These are phyloP conservation scores for Tetheella fluctuosa DNA, from an alignment of 2,888 invertebrate species.

Conservation along the genomic window DNA sequence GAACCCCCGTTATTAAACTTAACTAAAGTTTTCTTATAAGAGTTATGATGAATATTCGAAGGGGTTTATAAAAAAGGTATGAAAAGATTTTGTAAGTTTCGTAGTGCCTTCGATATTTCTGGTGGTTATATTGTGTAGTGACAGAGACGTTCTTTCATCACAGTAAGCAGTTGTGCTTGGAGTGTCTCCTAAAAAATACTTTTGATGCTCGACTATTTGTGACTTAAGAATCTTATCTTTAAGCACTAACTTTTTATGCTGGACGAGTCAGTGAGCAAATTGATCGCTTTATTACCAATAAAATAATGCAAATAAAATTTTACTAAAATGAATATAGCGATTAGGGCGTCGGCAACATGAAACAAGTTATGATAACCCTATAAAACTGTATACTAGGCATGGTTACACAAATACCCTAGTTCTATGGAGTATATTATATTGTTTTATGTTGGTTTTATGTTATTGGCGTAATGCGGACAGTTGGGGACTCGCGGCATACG, in stretches of 20 bases:
- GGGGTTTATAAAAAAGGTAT: too few relatives aligned
- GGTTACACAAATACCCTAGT: constrained; percentile 16
- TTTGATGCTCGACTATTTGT: too few relatives aligned
- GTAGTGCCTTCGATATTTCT: too few relatives aligned
- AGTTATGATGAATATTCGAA: too few relatives aligned
- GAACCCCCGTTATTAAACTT: too few relatives aligned
- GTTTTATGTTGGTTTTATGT: constrained; percentile 57
- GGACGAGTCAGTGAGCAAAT: not conserved
- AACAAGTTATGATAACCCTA: constrained; percentile 37
- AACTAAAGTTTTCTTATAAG: too few relatives aligned
- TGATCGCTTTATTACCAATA: not conserved
- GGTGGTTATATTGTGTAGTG: too few relatives aligned
- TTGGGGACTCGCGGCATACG: constrained; percentile 42
- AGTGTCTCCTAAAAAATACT: too few relatives aligned
- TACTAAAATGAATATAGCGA: constrained; percentile 30
- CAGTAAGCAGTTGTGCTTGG: too few relatives aligned
- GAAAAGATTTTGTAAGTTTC: too few relatives aligned
- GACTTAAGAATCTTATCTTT: not conserved
- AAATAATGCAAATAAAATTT: constrained; percentile 18
- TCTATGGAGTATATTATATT: constrained; percentile 47
- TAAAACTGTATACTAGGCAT: constrained; percentile 29
- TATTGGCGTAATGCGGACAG: constrained; percentile 44
- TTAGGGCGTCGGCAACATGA: constrained; percentile 27
- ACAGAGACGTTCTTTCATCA: too few relatives aligned
- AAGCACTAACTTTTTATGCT: not conserved